Conservation (phyloP, 2,888 invertebrate genomes). For the Scrobipalpa costella region DNA sequence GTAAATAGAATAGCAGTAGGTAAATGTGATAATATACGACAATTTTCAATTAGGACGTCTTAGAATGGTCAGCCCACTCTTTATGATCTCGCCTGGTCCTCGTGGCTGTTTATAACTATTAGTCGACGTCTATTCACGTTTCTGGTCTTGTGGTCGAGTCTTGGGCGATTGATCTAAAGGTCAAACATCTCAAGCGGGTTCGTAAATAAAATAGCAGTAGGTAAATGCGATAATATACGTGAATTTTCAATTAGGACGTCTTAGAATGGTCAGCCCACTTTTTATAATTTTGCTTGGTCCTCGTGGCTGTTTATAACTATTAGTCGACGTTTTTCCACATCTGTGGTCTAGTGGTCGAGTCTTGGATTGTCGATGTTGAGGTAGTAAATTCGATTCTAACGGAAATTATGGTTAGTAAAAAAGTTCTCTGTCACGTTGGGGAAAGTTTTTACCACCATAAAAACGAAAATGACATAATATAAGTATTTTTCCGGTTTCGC, state of each 20-base stretch:
- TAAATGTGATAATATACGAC: constrained; percentile 21
- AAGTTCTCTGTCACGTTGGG: no score
- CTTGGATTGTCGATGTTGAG: no score
- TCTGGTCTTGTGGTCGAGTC: no score
- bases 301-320: constrained; percentile 42
- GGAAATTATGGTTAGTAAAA: no score
- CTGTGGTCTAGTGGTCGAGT: no score
- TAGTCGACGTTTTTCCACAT: no score
- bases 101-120: constrained; percentile 43
- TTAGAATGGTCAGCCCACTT: constrained; percentile 1
- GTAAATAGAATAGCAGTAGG: constrained; percentile 1
- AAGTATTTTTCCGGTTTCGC: no score
- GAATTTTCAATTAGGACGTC: constrained; percentile 25
- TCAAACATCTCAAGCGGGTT: no score
- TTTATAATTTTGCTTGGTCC: background rate
- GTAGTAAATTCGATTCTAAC: no score
- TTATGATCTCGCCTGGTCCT: constrained; percentile 21
- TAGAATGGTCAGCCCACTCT: constrained; percentile 20
- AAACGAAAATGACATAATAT: no score
- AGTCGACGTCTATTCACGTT: constrained; percentile 16
- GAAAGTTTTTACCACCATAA: no score
- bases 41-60: constrained; percentile 26
- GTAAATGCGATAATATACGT: constrained; percentile 22
- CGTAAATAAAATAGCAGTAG: background rate
- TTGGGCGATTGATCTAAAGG: no score